Conservation (phyloP, 1,140 invertebrate genomes). For the Choristoneura fumiferana region DNA sequence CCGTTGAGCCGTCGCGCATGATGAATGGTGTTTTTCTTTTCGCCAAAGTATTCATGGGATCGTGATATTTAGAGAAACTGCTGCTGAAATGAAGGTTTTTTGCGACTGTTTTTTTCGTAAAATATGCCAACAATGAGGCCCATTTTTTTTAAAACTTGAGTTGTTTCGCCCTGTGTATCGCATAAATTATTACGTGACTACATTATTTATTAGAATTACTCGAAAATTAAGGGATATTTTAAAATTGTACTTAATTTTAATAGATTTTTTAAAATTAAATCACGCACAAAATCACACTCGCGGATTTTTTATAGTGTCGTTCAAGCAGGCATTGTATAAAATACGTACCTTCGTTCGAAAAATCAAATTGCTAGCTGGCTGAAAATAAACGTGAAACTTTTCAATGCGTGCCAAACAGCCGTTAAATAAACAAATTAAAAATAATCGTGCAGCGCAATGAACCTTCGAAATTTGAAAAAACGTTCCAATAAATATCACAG, state of each 20-base stretch:
- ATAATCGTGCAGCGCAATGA: not conserved
- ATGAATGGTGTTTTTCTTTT: constrained; percentile 66
- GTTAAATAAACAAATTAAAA: constrained; percentile 14
- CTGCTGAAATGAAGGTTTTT: constrained; percentile 3
- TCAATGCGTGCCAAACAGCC: not conserved
- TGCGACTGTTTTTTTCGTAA: not conserved
- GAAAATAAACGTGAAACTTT: not conserved
- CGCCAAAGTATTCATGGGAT: constrained; percentile 47
- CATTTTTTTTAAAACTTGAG: not conserved
- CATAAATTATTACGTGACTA: too few relatives aligned
- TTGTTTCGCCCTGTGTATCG: too few relatives aligned
- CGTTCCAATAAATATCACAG: constrained; percentile 44
- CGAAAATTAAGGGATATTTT: too few relatives aligned
- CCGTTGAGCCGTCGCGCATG: constrained; percentile 56
- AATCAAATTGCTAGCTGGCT: too few relatives aligned
- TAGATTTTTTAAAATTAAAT: too few relatives aligned
- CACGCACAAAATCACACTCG: too few relatives aligned
- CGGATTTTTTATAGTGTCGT: too few relatives aligned
- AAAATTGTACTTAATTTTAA: too few relatives aligned
- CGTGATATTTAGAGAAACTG: constrained; percentile 36
- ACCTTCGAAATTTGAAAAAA: constrained; percentile 24
- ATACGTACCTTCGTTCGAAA: too few relatives aligned
- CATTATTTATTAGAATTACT: too few relatives aligned
- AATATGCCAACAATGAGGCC: not conserved
- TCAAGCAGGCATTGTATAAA: too few relatives aligned